Conservation (phyloP, 1,140 invertebrate species). For the Globodera ellingtonae region DNA sequence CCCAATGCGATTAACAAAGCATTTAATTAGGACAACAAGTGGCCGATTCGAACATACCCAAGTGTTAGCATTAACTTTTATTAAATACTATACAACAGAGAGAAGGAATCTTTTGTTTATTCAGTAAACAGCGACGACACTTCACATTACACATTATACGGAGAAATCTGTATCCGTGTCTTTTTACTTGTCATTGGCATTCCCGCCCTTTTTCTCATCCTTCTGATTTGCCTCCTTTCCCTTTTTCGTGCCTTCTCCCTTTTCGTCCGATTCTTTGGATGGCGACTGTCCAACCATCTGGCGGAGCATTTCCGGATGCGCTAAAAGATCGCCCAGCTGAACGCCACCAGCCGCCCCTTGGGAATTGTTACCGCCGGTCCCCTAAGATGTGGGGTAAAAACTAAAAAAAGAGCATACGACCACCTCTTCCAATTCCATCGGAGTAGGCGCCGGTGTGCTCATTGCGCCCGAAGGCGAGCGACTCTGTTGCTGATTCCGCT, state of each 20-base stretch:
- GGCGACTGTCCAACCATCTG: background rate
- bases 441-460: conserved; percentile 24
- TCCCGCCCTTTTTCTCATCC: background rate
- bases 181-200: background rate
- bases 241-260: background rate
- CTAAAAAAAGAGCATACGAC: background rate
- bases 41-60: too few species aligned
- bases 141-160: too few species aligned
- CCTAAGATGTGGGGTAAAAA: background rate
- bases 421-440: conserved; percentile 26
- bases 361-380: background rate
- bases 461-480: conserved; percentile 23
- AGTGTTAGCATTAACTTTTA: too few species aligned
- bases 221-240: background rate
- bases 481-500: conserved; percentile 24
- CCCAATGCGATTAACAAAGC: too few species aligned
- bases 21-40: too few species aligned
- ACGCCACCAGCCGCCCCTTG: background rate
- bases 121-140: background rate
- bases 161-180: background rate
- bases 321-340: background rate
- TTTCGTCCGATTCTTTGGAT: too few species aligned
- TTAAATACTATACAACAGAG: background rate
- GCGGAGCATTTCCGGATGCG: conserved; percentile 3
- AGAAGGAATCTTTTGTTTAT: background rate